Evolutionary conservation across 1,140 invertebrate genomes (phyloP).

Genomic region (Papilio helenus): DNA sequence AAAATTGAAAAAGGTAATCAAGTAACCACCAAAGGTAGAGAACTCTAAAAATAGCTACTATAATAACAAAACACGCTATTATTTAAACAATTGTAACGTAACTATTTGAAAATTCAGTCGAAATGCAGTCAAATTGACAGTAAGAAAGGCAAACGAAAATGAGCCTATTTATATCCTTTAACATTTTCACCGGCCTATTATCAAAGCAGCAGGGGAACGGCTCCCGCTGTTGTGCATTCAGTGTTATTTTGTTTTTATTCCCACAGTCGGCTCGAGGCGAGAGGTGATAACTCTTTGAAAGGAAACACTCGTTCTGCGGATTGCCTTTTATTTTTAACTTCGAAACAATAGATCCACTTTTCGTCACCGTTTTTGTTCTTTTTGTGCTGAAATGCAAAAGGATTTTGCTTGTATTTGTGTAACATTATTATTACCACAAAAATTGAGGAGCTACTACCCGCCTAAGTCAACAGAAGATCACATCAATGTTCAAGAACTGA

Average conservation of each 20-base stretch:
- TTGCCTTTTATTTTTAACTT: slow-evolving; percentile 36
- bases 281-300: slow-evolving; percentile 41
- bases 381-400: slow-evolving; percentile 10
- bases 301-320: slow-evolving; percentile 37
- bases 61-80: neutral
- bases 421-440: slow-evolving; percentile 7
- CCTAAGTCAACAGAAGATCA: neutral
- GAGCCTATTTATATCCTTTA: neutral
- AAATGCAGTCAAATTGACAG: neutral
- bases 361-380: slow-evolving; percentile 30
- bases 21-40: neutral
- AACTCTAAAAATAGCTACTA: neutral
- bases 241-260: slow-evolving; percentile 35
- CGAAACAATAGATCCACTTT: slow-evolving; percentile 37
- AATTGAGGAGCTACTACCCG: neutral
- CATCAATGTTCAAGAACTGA: too few species aligned
- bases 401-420: slow-evolving; percentile 20
- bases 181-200: slow-evolving; percentile 25
- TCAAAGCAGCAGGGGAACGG: slow-evolving; percentile 15
- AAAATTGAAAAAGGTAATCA: neutral
- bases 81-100: slow-evolving; percentile 3
- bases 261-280: slow-evolving; percentile 31
- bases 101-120: slow-evolving; percentile 13
- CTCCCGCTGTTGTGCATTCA: slow-evolving; percentile 28
- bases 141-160: neutral